Evolutionary conservation across 2,113 vertebrate species (phyloP).

Genomic region (Edolisoma coerulescens): DNA sequence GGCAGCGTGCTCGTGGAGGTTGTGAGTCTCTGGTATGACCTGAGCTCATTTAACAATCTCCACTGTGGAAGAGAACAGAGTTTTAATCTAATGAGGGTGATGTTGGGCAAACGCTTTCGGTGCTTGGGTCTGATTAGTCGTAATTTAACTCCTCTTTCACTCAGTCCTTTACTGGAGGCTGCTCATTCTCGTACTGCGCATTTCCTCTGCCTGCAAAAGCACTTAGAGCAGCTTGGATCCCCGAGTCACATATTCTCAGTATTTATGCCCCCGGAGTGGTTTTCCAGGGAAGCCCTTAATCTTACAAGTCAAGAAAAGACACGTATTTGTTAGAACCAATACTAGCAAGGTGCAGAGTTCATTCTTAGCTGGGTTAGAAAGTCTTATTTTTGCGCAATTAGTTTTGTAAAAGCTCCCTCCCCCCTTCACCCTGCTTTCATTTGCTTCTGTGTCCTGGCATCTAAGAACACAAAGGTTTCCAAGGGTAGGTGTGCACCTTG

Average conservation of each 20-base stretch:
- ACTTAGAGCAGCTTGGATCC: not conserved
- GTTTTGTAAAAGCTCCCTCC: not conserved
- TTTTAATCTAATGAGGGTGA: not conserved
- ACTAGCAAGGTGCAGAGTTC: not conserved
- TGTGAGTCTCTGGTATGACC: not conserved
- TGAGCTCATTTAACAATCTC: not conserved
- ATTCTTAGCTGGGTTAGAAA: not conserved
- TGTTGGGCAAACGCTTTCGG: not conserved
- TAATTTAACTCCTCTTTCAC: not conserved
- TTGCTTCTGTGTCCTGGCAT: not conserved
- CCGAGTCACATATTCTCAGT: not conserved
- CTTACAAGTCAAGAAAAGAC: not conserved
- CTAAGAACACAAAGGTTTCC: not conserved
- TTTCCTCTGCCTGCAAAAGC: slow-evolving; percentile 44
- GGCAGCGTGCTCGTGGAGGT: not conserved
- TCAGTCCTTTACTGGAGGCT: not conserved
- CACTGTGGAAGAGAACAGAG: not conserved
- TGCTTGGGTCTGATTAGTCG: not conserved
- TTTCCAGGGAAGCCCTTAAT: not conserved
- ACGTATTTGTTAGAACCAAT: not conserved
- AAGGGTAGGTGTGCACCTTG: rapidly evolving
- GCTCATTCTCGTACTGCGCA: not conserved
- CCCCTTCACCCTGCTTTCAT: not conserved
- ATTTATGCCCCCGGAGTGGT: not conserved
- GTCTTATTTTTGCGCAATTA: not conserved